Evolutionary conservation across 2,797 vertebrate genomes (phyloP).

Genomic region (Notolepis coatsorum): DNA sequence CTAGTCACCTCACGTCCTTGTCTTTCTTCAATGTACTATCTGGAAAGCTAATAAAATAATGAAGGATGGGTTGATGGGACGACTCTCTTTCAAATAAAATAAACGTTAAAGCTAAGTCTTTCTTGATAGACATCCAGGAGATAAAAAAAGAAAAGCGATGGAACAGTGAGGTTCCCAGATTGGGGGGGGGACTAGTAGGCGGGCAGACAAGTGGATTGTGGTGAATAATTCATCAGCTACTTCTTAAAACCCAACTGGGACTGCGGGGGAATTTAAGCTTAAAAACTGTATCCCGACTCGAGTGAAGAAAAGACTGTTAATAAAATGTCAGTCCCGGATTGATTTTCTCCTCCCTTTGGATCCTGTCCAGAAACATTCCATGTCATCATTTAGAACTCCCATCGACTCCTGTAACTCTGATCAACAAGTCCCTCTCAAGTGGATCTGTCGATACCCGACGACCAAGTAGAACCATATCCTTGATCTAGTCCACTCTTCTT

Average conservation of each 20-base stretch:
- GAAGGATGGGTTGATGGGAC: constrained; percentile 16
- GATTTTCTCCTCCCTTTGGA: no score
- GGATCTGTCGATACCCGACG: no score
- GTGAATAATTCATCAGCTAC: constrained; percentile 53
- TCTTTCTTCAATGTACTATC: no score
- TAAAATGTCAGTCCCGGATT: constrained; percentile 38
- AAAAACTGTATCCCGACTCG: constrained; percentile 30
- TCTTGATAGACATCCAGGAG: background rate
- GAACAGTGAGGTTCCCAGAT: constrained; percentile 24
- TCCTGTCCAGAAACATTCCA: no score
- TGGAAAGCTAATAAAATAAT: background rate
- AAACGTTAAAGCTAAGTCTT: constrained; percentile 16
- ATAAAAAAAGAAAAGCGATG: constrained; percentile 1
- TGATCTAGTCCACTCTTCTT: no score
- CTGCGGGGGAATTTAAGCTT: constrained; percentile 14
- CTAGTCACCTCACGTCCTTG: no score
- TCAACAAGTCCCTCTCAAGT: no score
- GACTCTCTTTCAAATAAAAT: background rate
- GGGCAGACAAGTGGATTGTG: constrained; percentile 22
- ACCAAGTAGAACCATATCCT: no score
- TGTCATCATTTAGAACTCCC: no score
- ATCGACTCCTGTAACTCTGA: no score
- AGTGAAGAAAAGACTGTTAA: background rate
- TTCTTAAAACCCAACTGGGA: constrained; percentile 39
- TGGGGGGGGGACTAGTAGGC: constrained; percentile 20